Base-by-base conservation (phyloP, 92 coral and sea anemone genomes). In the Porites evermanni region DNA sequence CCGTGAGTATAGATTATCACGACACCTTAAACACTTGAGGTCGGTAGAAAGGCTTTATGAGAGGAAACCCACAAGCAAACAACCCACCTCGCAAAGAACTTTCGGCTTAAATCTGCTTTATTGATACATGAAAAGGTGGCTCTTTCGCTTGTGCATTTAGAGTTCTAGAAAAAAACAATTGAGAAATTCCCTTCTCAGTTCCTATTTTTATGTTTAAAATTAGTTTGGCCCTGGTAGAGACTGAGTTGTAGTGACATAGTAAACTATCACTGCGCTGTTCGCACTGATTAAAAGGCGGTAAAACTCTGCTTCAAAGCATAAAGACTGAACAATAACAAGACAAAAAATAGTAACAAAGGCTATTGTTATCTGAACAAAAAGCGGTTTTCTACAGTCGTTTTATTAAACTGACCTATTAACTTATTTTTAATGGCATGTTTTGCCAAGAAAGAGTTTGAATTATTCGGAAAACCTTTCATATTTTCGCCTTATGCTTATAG, bases 301-400 rank as follows among this genome's bases (percentile, higher is more conserved):
- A 81, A 81, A 56, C 24, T 13, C n/a, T 17, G 59, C 20, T 17
- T 54, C 77, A 70, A 70, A 54, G 85, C 24, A 6, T 53, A 20
- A 81, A 26, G 56, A 13, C 44, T 53, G 65, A 81, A 69, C 75
- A 81, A 81, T 80, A 80, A 32, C 68, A n/a, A 23, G 21, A 81
- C 54, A 69, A 68, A 52, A 67, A 81, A 54, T 44, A 38, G 47
- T 38, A 56, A 70, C 53, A 24, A 12, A 32, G 29, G 20, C 64
- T 56, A 70, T 70, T 81, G 75, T 80, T 52, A 26, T 56, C 32
- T 53, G n/a, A 63, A 70, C 68, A 81, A 81, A 80, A 70, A 50
- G 56, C 67, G 69, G 54, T 52, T 53, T 52, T 23, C 19, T 54
- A 4, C 24, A 32, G 77, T 81, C 58, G 72, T 80, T 68, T 67